Percentiles rank a stretch among this genome's conserved stretches.
These are phyloP conservation scores for Neosilurus mollespiculum DNA, from an alignment of 2,797 vertebrate genomes.

Conservation along the genomic window DNA sequence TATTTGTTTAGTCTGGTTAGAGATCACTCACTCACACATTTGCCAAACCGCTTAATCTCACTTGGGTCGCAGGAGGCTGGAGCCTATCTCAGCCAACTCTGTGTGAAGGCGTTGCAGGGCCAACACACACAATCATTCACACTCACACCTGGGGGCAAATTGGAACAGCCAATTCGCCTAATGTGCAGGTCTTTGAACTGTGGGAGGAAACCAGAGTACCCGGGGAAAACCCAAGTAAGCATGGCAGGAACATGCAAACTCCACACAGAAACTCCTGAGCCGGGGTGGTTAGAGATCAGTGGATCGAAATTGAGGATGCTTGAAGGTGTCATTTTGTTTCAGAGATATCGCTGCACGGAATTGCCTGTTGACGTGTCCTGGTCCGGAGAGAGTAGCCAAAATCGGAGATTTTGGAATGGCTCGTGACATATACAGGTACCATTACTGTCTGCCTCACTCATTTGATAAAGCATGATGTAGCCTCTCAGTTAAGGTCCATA, in stretches of 20 bases:
- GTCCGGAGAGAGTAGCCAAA: slow-evolving; percentile 83
- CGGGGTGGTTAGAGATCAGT: neutral
- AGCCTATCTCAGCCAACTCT: no score
- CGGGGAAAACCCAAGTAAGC: no score
- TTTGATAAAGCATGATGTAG: neutral
- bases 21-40: neutral
- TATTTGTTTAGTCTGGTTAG: neutral
- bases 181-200: no score
- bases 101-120: no score
- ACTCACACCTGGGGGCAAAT: no score
- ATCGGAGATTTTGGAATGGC: slow-evolving; percentile 95
- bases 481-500: neutral
- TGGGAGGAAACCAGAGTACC: no score
- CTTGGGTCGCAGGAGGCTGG: no score
- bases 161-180: no score
- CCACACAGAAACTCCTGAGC: no score
- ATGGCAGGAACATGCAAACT: no score
- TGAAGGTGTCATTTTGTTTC: slow-evolving; percentile 46
- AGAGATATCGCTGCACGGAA: slow-evolving; percentile 94
- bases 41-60: no score
- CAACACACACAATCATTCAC: no score
- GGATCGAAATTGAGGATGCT: neutral
- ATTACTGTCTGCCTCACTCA: neutral
- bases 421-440: slow-evolving; percentile 88
- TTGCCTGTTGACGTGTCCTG: slow-evolving; percentile 85